A percentile compares a stretch with the other conserved stretches of the same genome.
Conservation (phyloP, 2,113 vertebrate genomes). For the Saguinus midas region DNA sequence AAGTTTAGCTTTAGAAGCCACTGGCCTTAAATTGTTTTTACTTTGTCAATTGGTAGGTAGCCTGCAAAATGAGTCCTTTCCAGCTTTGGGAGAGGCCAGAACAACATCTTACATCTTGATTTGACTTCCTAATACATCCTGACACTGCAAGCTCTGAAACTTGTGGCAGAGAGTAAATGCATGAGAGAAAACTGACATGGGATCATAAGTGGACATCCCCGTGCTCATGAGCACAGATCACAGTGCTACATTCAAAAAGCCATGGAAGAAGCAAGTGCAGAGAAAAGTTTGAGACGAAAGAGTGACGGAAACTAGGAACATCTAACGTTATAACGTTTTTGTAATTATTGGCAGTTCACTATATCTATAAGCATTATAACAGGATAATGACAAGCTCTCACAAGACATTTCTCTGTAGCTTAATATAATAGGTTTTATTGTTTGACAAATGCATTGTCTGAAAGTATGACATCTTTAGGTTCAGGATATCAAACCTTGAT, state of each 20-base stretch:
- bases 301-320: not conserved
- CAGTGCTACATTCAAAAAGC: not conserved
- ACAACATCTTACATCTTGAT: constrained; percentile 1
- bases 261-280: not conserved
- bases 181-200: not conserved
- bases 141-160: not conserved
- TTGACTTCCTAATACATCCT: not conserved
- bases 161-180: not conserved
- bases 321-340: not conserved
- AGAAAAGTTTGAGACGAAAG: constrained; percentile 6
- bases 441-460: not conserved
- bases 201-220: not conserved
- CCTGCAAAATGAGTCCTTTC: not conserved
- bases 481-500: not conserved
- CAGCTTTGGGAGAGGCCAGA: not conserved
- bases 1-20: constrained; percentile 16
- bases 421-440: not conserved
- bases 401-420: not conserved
- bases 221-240: not conserved
- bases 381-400: not conserved
- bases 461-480: not conserved
- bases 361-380: not conserved
- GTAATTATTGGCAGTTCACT: not conserved
- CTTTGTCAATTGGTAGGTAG: not conserved
- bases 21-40: constrained; percentile 33